phyloP scores from a whole-genome alignment of 30 jellyfish, hydroid and myxozoan species.

The Aurelia aurita region DNA sequence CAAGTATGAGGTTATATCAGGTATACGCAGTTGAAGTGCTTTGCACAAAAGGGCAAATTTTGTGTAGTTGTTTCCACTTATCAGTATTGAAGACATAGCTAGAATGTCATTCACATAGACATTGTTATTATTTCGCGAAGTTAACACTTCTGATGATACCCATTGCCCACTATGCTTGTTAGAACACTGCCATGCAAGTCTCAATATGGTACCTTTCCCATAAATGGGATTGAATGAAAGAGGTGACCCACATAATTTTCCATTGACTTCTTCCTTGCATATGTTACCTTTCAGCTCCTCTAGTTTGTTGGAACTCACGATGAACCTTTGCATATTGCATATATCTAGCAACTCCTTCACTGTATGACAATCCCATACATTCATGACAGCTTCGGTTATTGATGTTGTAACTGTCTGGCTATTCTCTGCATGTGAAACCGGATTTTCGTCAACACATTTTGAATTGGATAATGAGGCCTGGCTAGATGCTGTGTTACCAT shows the following conservation, averaged over 20 bases:
- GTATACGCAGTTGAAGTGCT: not conserved
- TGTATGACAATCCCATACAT: too few relatives aligned
- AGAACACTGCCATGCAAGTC: too few relatives aligned
- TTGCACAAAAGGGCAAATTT: not conserved
- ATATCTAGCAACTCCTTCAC: not conserved
- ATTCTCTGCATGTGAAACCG: too few relatives aligned
- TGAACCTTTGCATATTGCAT: not conserved
- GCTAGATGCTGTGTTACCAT: too few relatives aligned
- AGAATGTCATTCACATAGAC: constrained; percentile 31
- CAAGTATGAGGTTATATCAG: not conserved
- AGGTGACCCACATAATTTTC: too few relatives aligned
- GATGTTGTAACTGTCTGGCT: too few relatives aligned
- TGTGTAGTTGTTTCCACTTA: not conserved
- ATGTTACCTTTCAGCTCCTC: constrained; percentile 1
- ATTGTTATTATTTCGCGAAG: not conserved
- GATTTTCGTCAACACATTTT: too few relatives aligned
- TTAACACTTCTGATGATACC: constrained; percentile 36
- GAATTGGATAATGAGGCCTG: too few relatives aligned
- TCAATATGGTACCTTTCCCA: too few relatives aligned
- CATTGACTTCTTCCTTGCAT: too few relatives aligned
- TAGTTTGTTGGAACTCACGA: not conserved
- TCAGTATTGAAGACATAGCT: not conserved
- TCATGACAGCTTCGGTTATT: too few relatives aligned
- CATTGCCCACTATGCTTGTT: constrained; percentile 20
- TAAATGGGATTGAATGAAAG: too few relatives aligned